Evolutionary conservation across 2,888 invertebrate species (phyloP), one percentile per base, ranked within the genome.

Genomic region (Fragum whitleyi): DNA sequence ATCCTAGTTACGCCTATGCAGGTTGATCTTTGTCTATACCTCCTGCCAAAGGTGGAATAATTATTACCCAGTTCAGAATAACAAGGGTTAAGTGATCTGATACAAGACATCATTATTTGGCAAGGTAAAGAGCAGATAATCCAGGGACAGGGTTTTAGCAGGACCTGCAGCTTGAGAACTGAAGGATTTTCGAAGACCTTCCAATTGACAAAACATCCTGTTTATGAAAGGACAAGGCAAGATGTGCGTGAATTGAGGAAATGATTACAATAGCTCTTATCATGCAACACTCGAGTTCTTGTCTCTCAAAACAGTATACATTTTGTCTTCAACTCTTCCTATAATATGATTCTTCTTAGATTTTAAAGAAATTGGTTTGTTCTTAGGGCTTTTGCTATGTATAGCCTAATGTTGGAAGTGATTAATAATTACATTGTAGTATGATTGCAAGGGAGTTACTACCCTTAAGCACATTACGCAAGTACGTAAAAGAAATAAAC

Each of bases 161-260:
- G 65, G 65, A 65, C 65, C 21, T 65, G 42, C 23, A 42, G 65
- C 65, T 65, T 65, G 65, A 42, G 65, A 65, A 65, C 65, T 65
- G 65, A 65, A 65, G 65, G 65, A 65, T 65, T 65, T 65, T 65
- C 29, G 21, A 65, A 42, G 32, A 32, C 39, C 42, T 42, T 65
- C 42, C 65, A 42, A 65, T 65, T 65, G 65, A 65, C 65, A 65
- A 42, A 42, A 42, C 21, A 65, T 65, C 65, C 65, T 65, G 65
- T 65, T 65, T 26, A 1, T 65, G n/a, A 65, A 36, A 65, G 65
- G 42, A 26, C 42, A n/a, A 23, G n/a, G 42, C 65, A 65, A 65
- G 65, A 39, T 65, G 65, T 65, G 39, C 21, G 65, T 65, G 65
- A 42, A 65, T 65, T 65, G 65, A 65, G 65, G 65, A 65, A 65